These are phyloP conservation scores for Cephalopterus ornatus DNA, from an alignment of 2,113 vertebrate species.

Conservation along the genomic window DNA sequence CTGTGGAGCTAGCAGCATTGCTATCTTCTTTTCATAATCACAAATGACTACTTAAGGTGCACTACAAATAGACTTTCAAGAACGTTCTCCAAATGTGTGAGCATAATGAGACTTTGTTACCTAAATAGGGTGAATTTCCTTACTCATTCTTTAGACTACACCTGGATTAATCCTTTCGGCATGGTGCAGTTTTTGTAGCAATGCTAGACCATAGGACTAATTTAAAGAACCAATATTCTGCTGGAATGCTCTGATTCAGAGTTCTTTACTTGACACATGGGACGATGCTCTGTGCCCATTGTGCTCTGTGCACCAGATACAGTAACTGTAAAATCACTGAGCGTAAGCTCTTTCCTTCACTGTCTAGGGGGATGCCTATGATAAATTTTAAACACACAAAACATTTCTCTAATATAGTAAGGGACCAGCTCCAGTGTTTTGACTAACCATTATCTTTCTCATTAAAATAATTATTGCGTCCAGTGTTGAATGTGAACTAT, in stretches of 20 bases:
- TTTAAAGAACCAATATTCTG: not conserved
- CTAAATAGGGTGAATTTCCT: not conserved
- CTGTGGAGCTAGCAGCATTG: not conserved
- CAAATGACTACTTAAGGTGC: not conserved
- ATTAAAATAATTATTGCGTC: slow-evolving; percentile 55
- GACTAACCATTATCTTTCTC: slow-evolving; percentile 48
- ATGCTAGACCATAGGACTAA: not conserved
- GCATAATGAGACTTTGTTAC: not conserved
- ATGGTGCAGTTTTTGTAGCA: not conserved
- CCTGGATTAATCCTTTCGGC: not conserved
- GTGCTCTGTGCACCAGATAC: not conserved
- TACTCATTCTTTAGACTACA: not conserved
- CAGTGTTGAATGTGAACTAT: slow-evolving; percentile 45
- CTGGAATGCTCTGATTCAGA: not conserved
- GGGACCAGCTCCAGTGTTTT: slow-evolving; percentile 13
- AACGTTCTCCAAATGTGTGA: not conserved
- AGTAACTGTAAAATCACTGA: not conserved
- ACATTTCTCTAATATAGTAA: slow-evolving; percentile 32
- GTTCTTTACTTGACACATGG: not conserved
- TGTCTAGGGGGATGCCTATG: not conserved
- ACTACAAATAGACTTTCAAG: not conserved
- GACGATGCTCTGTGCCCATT: fast-evolving
- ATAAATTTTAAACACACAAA: slow-evolving; percentile 33
- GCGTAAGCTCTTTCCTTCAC: not conserved
- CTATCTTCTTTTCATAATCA: not conserved